Evolutionary conservation across 2,797 vertebrate species (phyloP), one percentile per base, ranked within the genome.

Genomic region (Manis pentadactyla): DNA sequence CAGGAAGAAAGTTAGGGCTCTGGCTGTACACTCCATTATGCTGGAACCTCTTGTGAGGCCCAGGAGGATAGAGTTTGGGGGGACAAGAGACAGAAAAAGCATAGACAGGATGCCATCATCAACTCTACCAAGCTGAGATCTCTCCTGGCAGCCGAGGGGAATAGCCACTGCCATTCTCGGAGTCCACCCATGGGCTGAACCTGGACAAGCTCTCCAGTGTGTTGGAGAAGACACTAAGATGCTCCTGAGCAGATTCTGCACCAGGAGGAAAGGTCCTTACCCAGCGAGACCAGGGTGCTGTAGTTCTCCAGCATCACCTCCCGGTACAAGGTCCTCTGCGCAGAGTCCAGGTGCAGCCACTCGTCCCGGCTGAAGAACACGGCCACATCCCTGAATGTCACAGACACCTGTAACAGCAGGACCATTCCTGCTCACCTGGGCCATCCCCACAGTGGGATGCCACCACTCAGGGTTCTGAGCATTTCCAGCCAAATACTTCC

Each of bases 221-320:
- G 37, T 34, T n/a, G 5, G 17, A 23, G 51, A 68, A 19, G 57
- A 39, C 31, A 34, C 71, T n/a, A 7, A 19, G 27, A 10, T 0
- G 10, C 29, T 51, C 39, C 74, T 11, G 0, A 4, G 59, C 29
- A 92, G n/a, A 74, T 10, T 51, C 39, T 69, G 31, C 4, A 29
- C 68, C 68, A 23, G 2, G 4, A 63, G 8, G 49, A 63, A 82
- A 29, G 21, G 63, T 66, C 49, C 98, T 96, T 93, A 98, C 98
- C 98, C 42, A 98, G 91, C 0, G 98, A 97, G 86, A 97, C 97
- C 55, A 99, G 88, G 0, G 96, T 94, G 82, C 98, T 97, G 0
- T 98, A 98, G 94, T 98, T 99, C 97, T 98, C 98, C 90, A 98
- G 97, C 98, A 98, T 99, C 81, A 98, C 98, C 23, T 98, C 97